Conservation (phyloP, 2,113 vertebrate genomes). For the Oreochromis tanganicae region DNA sequence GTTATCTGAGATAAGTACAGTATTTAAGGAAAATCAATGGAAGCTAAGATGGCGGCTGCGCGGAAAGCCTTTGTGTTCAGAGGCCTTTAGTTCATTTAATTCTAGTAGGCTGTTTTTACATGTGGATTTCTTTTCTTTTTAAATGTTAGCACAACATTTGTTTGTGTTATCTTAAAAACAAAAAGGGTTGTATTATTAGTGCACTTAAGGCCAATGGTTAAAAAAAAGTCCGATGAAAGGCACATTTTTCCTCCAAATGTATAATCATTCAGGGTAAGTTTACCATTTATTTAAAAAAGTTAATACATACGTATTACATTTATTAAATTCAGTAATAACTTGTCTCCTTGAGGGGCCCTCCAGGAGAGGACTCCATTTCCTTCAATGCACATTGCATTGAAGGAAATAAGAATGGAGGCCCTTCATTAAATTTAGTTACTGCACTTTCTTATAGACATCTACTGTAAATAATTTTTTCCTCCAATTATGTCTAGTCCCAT, state of each 20-base stretch:
- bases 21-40: background rate
- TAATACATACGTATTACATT: background rate
- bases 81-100: background rate
- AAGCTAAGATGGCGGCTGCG: background rate
- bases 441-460: background rate
- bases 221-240: background rate
- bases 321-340: background rate
- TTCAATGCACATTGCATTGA: background rate
- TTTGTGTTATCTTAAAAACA: background rate
- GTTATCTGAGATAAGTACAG: background rate
- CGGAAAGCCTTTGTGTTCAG: background rate
- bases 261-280: background rate
- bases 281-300: background rate
- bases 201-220: background rate
- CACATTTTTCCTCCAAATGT: background rate
- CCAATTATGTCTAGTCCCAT: background rate
- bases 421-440: background rate
- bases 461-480: background rate
- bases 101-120: background rate
- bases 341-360: background rate
- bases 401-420: background rate
- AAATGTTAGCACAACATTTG: background rate
- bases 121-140: background rate
- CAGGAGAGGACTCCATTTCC: too few species aligned
- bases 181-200: background rate